These are phyloP conservation scores for Spodoptera frugiperda DNA, from an alignment of 1,140 invertebrate genomes.

Conservation along the genomic window DNA sequence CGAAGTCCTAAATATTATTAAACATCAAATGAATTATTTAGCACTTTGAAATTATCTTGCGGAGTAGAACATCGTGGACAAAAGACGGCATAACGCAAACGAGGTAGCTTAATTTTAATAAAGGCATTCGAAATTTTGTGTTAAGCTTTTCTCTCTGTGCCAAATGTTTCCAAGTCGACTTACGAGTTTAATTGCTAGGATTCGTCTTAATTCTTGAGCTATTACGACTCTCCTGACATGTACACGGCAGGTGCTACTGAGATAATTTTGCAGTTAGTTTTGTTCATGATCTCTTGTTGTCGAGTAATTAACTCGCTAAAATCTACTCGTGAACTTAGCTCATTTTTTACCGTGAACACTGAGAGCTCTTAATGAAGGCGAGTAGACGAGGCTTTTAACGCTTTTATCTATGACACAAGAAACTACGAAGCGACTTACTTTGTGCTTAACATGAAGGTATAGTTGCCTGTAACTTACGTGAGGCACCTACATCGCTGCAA, in stretches of 20 bases:
- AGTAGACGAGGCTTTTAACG: constrained; percentile 42
- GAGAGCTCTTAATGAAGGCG: constrained; percentile 21
- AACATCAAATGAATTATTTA: constrained; percentile 50
- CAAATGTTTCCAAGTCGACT: constrained; percentile 60
- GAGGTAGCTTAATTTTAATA: constrained; percentile 56
- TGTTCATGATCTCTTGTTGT: constrained; percentile 48
- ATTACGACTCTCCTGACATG: constrained; percentile 52
- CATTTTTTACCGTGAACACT: constrained; percentile 37
- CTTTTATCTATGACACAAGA: constrained; percentile 30
- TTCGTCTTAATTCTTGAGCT: constrained; percentile 64
- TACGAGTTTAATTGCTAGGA: constrained; percentile 59
- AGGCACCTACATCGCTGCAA: constrained; percentile 5
- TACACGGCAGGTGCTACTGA: constrained; percentile 53
- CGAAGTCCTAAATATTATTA: constrained; percentile 52
- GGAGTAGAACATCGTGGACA: constrained; percentile 50
- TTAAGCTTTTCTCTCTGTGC: constrained; percentile 56
- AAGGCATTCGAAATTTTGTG: constrained; percentile 58
- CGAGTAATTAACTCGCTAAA: constrained; percentile 43
- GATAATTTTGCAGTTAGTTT: constrained; percentile 53
- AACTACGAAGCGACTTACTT: constrained; percentile 23
- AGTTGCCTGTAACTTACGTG: not conserved
- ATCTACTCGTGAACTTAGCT: constrained; percentile 38
- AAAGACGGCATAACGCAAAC: constrained; percentile 47
- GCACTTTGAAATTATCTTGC: constrained; percentile 47
- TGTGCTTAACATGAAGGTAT: constrained; percentile 12